Percentiles rank a stretch among this genome's conserved stretches.
Evolutionary conservation across 2,888 invertebrate genomes (phyloP).

Genomic region (Melipona beecheii): DNA sequence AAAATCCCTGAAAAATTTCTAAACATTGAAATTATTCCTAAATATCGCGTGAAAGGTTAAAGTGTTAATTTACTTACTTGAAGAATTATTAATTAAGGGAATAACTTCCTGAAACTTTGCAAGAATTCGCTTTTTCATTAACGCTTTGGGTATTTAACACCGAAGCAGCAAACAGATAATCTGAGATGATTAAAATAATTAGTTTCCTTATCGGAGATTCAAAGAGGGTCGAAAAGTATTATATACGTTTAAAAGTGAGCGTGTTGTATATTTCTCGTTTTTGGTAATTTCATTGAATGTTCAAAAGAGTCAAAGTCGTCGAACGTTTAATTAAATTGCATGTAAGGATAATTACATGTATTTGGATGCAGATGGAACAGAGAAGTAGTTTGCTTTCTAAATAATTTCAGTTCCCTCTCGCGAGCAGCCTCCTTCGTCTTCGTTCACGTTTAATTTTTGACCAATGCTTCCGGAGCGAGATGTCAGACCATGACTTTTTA

Average conservation of each 20-base stretch:
- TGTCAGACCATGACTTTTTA: constrained; percentile 6
- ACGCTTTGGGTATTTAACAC: no score
- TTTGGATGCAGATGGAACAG: background rate
- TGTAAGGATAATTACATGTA: background rate
- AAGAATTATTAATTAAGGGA: no score
- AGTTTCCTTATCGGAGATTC: no score
- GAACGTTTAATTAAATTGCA: background rate
- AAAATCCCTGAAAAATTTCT: background rate
- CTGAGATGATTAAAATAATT: no score
- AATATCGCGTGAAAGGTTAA: background rate
- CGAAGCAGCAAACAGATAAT: no score
- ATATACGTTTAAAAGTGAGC: no score
- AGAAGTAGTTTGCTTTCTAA: background rate
- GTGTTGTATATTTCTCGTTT: no score
- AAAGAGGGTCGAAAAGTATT: no score
- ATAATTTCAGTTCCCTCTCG: constrained; percentile 19
- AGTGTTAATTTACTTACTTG: background rate
- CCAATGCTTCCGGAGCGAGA: constrained; percentile 2
- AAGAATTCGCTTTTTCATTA: background rate
- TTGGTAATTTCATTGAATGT: no score
- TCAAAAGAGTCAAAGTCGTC: background rate
- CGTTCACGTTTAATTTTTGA: constrained; percentile 35
- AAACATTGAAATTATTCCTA: background rate
- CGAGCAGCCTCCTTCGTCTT: constrained; percentile 11
- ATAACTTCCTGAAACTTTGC: no score